These are phyloP conservation scores for Perizoma flavofasciatum DNA, from an alignment of 2,888 invertebrate species.

Conservation along the genomic window DNA sequence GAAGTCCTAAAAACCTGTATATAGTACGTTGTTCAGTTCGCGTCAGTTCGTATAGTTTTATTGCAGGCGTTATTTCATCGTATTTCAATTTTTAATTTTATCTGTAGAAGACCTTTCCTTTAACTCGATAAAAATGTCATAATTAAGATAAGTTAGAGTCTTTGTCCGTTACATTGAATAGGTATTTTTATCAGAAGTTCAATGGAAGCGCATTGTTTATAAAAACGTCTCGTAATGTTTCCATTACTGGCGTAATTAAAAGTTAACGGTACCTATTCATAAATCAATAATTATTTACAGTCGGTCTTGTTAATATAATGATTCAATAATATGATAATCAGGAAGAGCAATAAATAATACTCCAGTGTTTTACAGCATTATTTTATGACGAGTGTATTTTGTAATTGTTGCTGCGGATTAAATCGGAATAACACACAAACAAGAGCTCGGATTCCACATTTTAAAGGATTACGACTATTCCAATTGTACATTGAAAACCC, in stretches of 20 bases:
- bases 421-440: slow-evolving; percentile 18
- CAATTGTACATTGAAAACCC: neutral
- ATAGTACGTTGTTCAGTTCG: too few relatives aligned
- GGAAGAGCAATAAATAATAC: slow-evolving; percentile 42
- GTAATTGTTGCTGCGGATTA: slow-evolving; percentile 14
- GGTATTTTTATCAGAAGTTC: slow-evolving; percentile 40
- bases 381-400: slow-evolving; percentile 33
- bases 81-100: neutral
- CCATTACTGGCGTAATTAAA: slow-evolving; percentile 55
- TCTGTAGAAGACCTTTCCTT: slow-evolving; percentile 31
- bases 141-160: slow-evolving; percentile 47
- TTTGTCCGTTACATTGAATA: slow-evolving; percentile 46
- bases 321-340: slow-evolving; percentile 49
- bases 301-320: slow-evolving; percentile 46
- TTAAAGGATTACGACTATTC: slow-evolving; percentile 9
- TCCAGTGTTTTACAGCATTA: slow-evolving; percentile 36
- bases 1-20: too few relatives aligned
- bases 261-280: slow-evolving; percentile 50
- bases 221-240: slow-evolving; percentile 45
- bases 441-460: slow-evolving; percentile 14
- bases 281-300: slow-evolving; percentile 55
- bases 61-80: too few relatives aligned
- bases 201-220: slow-evolving; percentile 36
- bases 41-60: too few relatives aligned
- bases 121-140: slow-evolving; percentile 45